Base-by-base conservation (phyloP, 2,888 invertebrate species). In the Drosophila eohydei region DNA sequence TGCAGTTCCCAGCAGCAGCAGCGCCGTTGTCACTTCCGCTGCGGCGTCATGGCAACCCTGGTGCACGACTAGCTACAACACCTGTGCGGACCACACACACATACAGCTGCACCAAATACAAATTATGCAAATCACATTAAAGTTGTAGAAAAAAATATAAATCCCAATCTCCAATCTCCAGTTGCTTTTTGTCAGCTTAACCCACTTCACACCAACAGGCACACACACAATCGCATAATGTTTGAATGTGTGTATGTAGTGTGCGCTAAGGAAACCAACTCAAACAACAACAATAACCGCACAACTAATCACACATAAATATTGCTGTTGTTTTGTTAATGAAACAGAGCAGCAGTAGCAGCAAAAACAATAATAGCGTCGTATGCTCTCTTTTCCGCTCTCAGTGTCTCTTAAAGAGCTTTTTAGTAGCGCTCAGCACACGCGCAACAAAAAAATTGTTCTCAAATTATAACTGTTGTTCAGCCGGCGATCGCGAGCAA, bases 401-500 rank as follows among this genome's bases (percentile, higher is more conserved):
- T 4, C 46, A 9, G 21, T 43, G 12, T n/a, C 46, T 48, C 28
- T 28, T 46, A n/a, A 28, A 44, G 32, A 44, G 44, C 50, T 43
- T 71, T 71, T 65, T 14, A 40, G 28, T 32, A 21, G 55, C 30
- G 58, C 75, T 68, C 64, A 40, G 30, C 55, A 43, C 54, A 59
- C 48, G 51, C 60, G 61, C 41, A 41, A 21, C 32, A 48, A 28
- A 14, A 55, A 74, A 77, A 81, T 74, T 67, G 79, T 83, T 77
- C 79, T 83, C 87, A 82, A 78, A 81, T 82, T 84, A 78, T 83
- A 87, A 87, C 84, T 87, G 85, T 83, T 83, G 78, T 87, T 78
- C 67, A 78, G 87, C 83, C 84, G 83, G 83, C 75, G 85, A 83
- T 87, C 87, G 73, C 55, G 34, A 82, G 78, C 80, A 84, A 87